Percentiles rank a stretch among this genome's conserved stretches.
Conservation (phyloP, 2,113 vertebrate species). For the Azemiops feae region DNA sequence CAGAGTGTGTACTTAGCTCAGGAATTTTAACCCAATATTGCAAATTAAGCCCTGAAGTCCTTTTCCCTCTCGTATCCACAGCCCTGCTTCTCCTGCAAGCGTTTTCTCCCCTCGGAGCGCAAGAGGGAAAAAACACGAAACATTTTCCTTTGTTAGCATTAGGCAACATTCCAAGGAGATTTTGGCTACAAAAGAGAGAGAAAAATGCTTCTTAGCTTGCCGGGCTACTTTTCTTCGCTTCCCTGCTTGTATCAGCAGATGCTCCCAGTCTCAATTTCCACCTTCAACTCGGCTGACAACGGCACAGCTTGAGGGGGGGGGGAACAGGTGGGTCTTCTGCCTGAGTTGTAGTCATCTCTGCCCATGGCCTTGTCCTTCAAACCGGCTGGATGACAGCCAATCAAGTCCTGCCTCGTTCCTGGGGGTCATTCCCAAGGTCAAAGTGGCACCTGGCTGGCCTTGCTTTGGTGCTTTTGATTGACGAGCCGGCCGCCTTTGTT, state of each 20-base stretch:
- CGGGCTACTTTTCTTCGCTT: accelerated
- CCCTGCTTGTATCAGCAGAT: not conserved
- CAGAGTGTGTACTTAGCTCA: not conserved
- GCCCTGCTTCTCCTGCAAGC: not conserved
- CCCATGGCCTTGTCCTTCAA: slow-evolving; percentile 15
- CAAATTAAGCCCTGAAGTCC: not conserved
- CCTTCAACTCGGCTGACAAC: not conserved
- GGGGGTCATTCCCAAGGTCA: slow-evolving; percentile 46
- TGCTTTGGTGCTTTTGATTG: slow-evolving; percentile 49
- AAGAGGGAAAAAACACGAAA: not conserved
- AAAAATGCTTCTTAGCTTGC: not conserved
- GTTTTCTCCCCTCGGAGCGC: not conserved
- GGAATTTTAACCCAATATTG: not conserved
- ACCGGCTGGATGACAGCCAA: slow-evolving; percentile 36
- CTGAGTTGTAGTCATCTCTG: not conserved
- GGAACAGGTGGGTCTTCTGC: slow-evolving; percentile 13
- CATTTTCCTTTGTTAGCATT: not conserved
- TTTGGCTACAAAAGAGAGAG: not conserved
- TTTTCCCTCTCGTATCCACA: not conserved
- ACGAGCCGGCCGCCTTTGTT: slow-evolving; percentile 21
- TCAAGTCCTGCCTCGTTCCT: slow-evolving; percentile 8
- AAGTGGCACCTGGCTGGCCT: not conserved
- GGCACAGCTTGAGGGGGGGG: not conserved
- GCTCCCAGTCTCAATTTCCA: not conserved
- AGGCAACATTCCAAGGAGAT: not conserved